A percentile compares a stretch with the other conserved stretches of the same genome.
These are phyloP conservation scores for Halichoeres trimaculatus DNA, from an alignment of 2,113 vertebrate genomes.

Conservation along the genomic window DNA sequence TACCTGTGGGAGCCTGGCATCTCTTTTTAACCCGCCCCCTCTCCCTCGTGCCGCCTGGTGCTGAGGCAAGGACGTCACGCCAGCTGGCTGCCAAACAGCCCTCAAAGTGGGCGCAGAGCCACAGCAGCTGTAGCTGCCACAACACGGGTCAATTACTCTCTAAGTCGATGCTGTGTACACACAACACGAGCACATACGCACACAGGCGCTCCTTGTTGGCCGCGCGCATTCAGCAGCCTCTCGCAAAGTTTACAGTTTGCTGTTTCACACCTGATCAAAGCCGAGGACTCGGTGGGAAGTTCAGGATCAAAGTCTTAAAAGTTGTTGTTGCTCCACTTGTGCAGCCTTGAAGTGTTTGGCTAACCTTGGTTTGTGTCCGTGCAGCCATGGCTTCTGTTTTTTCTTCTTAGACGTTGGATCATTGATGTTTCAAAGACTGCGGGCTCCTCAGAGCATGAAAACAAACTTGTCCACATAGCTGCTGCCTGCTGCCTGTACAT, in stretches of 20 bases:
- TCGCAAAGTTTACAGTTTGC: slow-evolving; percentile 42
- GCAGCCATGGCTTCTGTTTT: slow-evolving; percentile 4
- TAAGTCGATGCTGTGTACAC: slow-evolving; percentile 58
- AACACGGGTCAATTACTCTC: slow-evolving; percentile 64
- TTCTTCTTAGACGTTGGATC: slow-evolving; percentile 17
- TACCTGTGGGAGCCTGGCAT: slow-evolving; percentile 56
- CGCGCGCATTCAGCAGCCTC: slow-evolving; percentile 22
- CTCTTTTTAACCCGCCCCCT: slow-evolving; percentile 22
- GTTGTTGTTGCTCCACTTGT: slow-evolving; percentile 30
- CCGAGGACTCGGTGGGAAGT: slow-evolving; percentile 38
- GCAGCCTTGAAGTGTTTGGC: slow-evolving; percentile 32
- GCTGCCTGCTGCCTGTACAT: slow-evolving; percentile 16
- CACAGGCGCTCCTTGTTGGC: slow-evolving; percentile 25
- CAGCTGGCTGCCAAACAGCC: slow-evolving; percentile 65
- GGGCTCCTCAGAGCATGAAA: slow-evolving; percentile 21
- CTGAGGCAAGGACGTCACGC: slow-evolving; percentile 45
- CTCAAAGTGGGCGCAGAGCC: slow-evolving; percentile 51
- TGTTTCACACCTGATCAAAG: slow-evolving; percentile 57
- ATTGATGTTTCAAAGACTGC: slow-evolving; percentile 46
- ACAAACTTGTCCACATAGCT: slow-evolving; percentile 11
- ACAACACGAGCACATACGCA: slow-evolving; percentile 18
- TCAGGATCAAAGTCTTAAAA: slow-evolving; percentile 43
- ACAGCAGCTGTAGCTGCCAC: slow-evolving; percentile 68
- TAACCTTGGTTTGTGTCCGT: slow-evolving; percentile 35
- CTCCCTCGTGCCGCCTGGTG: too few relatives aligned